phyloP scores from a whole-genome alignment of 1,140 invertebrate genomes.

The Frieseomelitta varia region DNA sequence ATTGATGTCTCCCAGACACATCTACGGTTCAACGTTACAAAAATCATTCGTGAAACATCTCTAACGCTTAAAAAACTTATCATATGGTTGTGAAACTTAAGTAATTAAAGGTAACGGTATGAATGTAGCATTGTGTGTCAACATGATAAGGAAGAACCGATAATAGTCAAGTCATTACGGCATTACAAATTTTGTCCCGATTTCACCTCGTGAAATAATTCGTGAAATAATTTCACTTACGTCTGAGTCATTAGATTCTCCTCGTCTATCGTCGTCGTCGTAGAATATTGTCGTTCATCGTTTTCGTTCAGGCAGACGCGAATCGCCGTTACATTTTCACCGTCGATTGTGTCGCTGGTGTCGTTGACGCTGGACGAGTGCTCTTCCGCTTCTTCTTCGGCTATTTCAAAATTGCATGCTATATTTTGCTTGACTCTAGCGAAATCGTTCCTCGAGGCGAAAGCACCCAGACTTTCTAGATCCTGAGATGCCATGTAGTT shows the following conservation, averaged over 20 bases:
- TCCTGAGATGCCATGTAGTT: slow-evolving; percentile 75
- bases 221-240: slow-evolving; percentile 41
- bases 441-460: slow-evolving; percentile 23
- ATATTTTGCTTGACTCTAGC: background rate
- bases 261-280: slow-evolving; percentile 21
- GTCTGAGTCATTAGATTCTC: slow-evolving; percentile 23
- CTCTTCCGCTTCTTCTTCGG: slow-evolving; percentile 50
- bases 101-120: slow-evolving; percentile 20
- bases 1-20: background rate
- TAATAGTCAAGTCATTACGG: background rate
- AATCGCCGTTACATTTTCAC: slow-evolving; percentile 73
- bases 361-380: slow-evolving; percentile 44
- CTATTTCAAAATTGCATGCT: background rate
- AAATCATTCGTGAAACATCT: background rate
- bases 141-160: slow-evolving; percentile 12
- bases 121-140: slow-evolving; percentile 9
- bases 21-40: background rate
- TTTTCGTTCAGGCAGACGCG: slow-evolving; percentile 46
- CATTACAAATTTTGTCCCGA: background rate
- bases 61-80: background rate
- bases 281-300: slow-evolving; percentile 13
- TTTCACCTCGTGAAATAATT: too few relatives aligned
- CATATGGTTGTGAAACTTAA: slow-evolving; percentile 4
- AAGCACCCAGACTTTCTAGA: slow-evolving; percentile 39
- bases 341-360: slow-evolving; percentile 54